These are phyloP conservation scores for Microcebus ravelobensis DNA, from an alignment of 2,113 vertebrate genomes.

Conservation along the genomic window DNA sequence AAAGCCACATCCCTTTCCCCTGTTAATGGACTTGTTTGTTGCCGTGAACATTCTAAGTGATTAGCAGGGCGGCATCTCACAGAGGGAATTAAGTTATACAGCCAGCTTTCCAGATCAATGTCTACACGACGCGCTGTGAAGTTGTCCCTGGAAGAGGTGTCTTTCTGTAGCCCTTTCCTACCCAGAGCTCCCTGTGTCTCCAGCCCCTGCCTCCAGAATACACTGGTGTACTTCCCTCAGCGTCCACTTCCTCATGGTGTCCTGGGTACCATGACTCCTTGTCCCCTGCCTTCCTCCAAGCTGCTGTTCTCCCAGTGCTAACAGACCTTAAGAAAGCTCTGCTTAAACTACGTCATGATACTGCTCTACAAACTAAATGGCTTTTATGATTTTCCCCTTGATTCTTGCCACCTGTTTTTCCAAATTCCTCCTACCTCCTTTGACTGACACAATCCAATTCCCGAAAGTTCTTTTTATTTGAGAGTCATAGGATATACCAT, in stretches of 20 bases:
- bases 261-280: neutral
- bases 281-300: neutral
- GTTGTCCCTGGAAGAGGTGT: neutral
- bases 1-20: rapidly evolving
- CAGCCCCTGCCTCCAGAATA: neutral
- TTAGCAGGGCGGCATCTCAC: neutral
- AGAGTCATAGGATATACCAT: neutral
- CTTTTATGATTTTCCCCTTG: neutral
- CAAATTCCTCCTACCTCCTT: neutral
- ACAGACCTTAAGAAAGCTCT: neutral
- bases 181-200: neutral
- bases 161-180: neutral
- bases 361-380: neutral
- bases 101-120: neutral
- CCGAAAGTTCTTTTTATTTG: neutral
- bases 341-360: neutral
- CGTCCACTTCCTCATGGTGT: too few relatives aligned
- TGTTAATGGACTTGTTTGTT: neutral
- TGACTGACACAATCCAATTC: neutral
- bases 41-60: neutral
- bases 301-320: neutral
- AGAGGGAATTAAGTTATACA: neutral
- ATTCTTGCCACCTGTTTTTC: neutral
- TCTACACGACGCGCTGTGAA: neutral
- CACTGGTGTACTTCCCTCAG: neutral